phyloP scores from a whole-genome alignment of 2,888 invertebrate species.

The Norana najaformis region DNA sequence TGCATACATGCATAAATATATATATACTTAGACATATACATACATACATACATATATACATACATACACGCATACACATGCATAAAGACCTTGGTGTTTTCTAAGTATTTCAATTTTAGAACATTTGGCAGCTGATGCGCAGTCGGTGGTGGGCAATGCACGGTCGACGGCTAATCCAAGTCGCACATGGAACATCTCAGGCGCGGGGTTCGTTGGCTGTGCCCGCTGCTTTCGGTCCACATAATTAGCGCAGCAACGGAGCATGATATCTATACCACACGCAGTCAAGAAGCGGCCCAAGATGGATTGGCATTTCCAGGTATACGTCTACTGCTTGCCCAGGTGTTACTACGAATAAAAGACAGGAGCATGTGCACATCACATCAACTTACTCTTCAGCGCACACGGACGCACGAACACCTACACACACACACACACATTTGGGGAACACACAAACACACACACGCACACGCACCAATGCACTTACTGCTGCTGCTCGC shows the following conservation, averaged over 20 bases:
- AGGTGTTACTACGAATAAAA: conserved; percentile 26
- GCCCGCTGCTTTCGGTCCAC: conserved; percentile 14
- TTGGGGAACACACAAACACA: background rate
- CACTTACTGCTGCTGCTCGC: background rate
- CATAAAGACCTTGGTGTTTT: background rate
- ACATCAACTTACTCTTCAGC: background rate
- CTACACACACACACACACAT: background rate
- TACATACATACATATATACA: background rate
- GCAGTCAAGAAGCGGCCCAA: conserved; percentile 15
- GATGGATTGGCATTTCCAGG: conserved; percentile 18
- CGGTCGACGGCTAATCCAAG: background rate
- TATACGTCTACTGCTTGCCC: background rate
- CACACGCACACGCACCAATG: background rate
- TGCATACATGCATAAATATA: background rate
- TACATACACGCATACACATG: too few species aligned
- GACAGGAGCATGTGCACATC: conserved; percentile 23
- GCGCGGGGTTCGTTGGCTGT: background rate
- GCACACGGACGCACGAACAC: background rate
- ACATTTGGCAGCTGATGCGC: background rate
- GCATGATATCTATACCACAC: conserved; percentile 19
- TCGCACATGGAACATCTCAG: conserved; percentile 7
- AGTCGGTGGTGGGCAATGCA: background rate
- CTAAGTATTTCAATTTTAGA: background rate
- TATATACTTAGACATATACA: background rate
- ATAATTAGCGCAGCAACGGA: conserved; percentile 8